Evolutionary conservation across 92 coral and sea anemone genomes (phyloP), one percentile per base, ranked within the genome.

Genomic region (Isaurus tuberculatus): DNA sequence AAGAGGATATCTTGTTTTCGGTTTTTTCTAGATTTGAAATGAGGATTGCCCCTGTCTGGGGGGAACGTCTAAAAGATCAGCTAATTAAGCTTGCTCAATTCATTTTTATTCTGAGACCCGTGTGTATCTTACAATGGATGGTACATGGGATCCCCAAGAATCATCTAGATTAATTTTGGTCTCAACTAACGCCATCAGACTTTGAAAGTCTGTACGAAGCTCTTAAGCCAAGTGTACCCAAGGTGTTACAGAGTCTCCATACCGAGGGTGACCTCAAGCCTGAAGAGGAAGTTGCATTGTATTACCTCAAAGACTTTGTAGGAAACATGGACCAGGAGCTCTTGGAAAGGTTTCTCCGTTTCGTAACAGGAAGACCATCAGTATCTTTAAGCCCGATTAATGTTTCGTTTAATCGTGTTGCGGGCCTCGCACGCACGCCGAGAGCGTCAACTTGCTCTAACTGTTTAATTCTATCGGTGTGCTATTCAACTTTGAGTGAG

Each of bases 1-100:
- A 79, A 53, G 84, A 64, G 84, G 83, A 84, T 84, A 71, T 84
- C 57, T 57, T 84, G 75, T 84, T 73, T 57, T 74, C 72, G 6
- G 83, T 61, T 10, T 79, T 79, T 32, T 44, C 70, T 34, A 31
- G 64, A 48, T 48, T 83, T 51, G 42, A 33, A 67, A 83, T 69
- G 65, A 49, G 65, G 61, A 25, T 40, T 49, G 61, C 44, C 34
- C 86, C 86, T 15, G 29, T 48, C 11, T 55, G 81, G 65, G 87
- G 87, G 30, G 9, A 29, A 22, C 9, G 26, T 22, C 67, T 48
- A 28, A 83, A 83, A 69, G 71, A 83, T 13, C 70, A 71, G 57
- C 65, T 57, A 49, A 83, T 83, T 32, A 69, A 72, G 30, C 75
- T 83, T 55, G 81, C 81, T 17, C 37, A 20, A 57, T 83, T 61